Percentiles rank a stretch among this genome's conserved stretches.
Evolutionary conservation across 2,797 vertebrate species (phyloP).

Genomic region (Triplophysa bombifrons): DNA sequence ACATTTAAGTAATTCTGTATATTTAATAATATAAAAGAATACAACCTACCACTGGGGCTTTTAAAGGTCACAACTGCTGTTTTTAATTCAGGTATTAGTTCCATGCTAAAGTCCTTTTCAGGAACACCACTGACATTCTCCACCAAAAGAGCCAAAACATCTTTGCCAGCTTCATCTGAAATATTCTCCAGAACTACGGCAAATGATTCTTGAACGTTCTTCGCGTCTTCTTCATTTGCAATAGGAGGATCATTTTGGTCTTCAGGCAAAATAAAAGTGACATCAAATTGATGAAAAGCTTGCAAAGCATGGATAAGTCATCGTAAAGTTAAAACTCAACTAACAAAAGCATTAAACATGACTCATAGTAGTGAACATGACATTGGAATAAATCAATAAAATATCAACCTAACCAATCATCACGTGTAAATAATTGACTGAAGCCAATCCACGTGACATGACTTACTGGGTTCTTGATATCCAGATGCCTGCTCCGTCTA

Average conservation of each 20-base stretch:
- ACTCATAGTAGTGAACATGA: neutral
- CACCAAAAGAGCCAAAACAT: constrained; percentile 68
- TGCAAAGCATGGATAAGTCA: neutral
- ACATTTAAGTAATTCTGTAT: too few relatives aligned
- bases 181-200: constrained; percentile 66
- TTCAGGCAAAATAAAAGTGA: constrained; percentile 15
- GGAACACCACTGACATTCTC: constrained; percentile 58
- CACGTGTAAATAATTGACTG: neutral
- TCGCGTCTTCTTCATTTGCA: neutral
- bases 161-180: constrained; percentile 22
- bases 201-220: neutral
- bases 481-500: constrained; percentile 18
- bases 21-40: too few relatives aligned
- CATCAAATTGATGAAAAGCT: neutral
- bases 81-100: constrained; percentile 65
- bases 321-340: neutral
- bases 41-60: constrained; percentile 56
- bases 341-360: neutral
- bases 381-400: neutral
- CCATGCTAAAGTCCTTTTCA: constrained; percentile 61
- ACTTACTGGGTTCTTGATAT: constrained; percentile 21
- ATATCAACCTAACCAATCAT: neutral
- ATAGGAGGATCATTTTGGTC: neutral
- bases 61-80: constrained; percentile 67
- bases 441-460: neutral